Base-by-base conservation (phyloP, 2,113 vertebrate species). In the Falcunculus frontatus region DNA sequence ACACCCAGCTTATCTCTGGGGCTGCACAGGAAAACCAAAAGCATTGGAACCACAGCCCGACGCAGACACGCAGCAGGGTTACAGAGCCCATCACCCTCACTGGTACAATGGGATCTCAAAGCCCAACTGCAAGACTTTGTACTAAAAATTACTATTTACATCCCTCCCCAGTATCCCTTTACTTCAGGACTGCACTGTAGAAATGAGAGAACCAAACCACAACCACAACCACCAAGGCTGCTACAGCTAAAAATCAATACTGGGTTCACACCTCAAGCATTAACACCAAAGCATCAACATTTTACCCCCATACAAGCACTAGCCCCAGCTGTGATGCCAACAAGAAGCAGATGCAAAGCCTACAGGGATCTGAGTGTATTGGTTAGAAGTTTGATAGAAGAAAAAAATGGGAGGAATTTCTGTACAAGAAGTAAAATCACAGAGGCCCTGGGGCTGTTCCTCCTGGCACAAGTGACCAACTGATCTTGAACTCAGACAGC, bases 21-120 rank as follows among this genome's bases (percentile, higher is more conserved):
- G 23, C n/a, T 67, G 5, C 22, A 37, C 32, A 57, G 22, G 23
- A 9, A 42, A 50, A 74, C 5, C 4, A 23, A 63, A 44, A 47
- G 47, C 30, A 16, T 2, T 11, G 46, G 35, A 57, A 6, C 17
- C 49, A 15, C 44, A 32, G 25, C 10, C 9, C 0, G 0, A 37
- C 0, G 1, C 50, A 33, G 32, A 47, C 37, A 53, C 11, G 1
- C 20, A 33, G n/a, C 21, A 33, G 55, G 8, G 37, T 16, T 63
- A 35, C 44, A 60, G 30, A 50, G 49, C 7, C 72, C 42, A 16
- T 6, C 44, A 20, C 20, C 49, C 59, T 18, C 83, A 29, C 6
- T 4, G 25, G 5, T 0, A 7, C 0, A 64, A 20, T 0, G 0
- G 1, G 19, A 77, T 11, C 46, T 35, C 80, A 81, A 39, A 77